A percentile compares a stretch with the other conserved stretches of the same genome.
Evolutionary conservation across 2,888 invertebrate species (phyloP).

Genomic region (Cerastis leucographa): DNA sequence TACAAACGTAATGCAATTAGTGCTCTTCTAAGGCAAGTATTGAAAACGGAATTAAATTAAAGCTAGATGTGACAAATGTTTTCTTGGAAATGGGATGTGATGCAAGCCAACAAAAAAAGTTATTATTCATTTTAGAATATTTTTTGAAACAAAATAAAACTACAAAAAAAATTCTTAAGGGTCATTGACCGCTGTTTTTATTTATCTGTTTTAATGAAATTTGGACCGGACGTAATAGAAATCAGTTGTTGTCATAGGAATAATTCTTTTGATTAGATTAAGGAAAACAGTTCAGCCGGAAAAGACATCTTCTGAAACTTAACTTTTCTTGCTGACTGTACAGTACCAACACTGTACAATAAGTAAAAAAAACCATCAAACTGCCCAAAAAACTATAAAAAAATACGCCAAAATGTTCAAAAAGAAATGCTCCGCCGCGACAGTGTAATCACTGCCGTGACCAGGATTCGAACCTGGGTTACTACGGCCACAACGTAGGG

Average conservation of each 20-base stretch:
- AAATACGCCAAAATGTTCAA: conserved; percentile 22
- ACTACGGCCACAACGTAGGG: conserved; percentile 93
- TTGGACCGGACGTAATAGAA: background rate
- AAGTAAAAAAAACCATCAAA: background rate
- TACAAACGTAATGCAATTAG: conserved; percentile 88
- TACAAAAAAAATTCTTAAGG: no score
- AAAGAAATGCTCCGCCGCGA: conserved; percentile 49
- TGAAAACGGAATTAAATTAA: conserved; percentile 55
- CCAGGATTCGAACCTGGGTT: conserved; percentile 93
- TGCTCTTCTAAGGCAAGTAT: conserved; percentile 74
- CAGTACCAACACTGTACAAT: background rate
- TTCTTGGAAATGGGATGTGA: background rate
- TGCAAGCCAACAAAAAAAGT: background rate
- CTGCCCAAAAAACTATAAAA: background rate
- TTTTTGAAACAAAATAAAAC: no score
- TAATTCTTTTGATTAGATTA: background rate
- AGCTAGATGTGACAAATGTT: conserved; percentile 58
- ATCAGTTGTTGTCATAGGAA: background rate
- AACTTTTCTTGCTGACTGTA: background rate
- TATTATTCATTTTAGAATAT: no score
- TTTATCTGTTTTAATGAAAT: background rate
- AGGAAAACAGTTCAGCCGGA: background rate
- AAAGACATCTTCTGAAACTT: background rate
- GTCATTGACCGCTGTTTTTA: background rate
- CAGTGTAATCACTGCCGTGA: conserved; percentile 90